Base-by-base conservation (phyloP, 2,113 vertebrate species). In the Ailuropoda melanoleuca region DNA sequence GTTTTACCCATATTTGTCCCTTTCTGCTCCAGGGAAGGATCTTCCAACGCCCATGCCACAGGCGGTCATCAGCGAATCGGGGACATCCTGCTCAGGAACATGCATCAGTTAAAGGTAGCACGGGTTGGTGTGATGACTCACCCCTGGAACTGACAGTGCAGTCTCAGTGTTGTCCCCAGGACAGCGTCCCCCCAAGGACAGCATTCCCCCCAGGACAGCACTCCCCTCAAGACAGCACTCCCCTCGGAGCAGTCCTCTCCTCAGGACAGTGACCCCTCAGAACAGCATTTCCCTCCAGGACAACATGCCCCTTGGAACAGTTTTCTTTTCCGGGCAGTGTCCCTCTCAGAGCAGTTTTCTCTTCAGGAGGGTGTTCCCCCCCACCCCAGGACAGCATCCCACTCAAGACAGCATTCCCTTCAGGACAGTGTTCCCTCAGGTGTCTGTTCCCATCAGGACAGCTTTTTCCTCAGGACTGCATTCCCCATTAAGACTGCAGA, bases 81-180 rank as follows among this genome's bases (percentile, higher is more conserved):
- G 5, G 99, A 99, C 0, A 98, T 99, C 94, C 99, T 99, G 99
- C 99, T 99, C 95, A 99, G 98, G 98, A 99, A 99, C 97, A 99
- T 99, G 99, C 98, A 84, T 7, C 88, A 98, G 34, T 98, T 99
- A 6, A 99, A 99, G 99, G 99, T 99, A 97, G 34, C 9, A 6
- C 0, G 14, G 34, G 7, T 55, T 10, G 70, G 9, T 21, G 2
- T 4, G 50, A 13, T 17, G 19, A 21, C 74, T 64, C 48, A 13
- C 15, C 23, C 74, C 19, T 46, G 18, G 53, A 29, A 11, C 9
- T 46, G 43, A 14, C n/a, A 31, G n/a, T 12, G 13, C 43, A 13
- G 24, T 21, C 26, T 3, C 58, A 21, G 50, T 13, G 7, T 62
- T 62, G 9, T 17, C 43, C 43, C 24, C 37, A 46, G 64, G 26